Base-by-base conservation (phyloP, 1,140 invertebrate species). In the Ruditapes philippinarum region DNA sequence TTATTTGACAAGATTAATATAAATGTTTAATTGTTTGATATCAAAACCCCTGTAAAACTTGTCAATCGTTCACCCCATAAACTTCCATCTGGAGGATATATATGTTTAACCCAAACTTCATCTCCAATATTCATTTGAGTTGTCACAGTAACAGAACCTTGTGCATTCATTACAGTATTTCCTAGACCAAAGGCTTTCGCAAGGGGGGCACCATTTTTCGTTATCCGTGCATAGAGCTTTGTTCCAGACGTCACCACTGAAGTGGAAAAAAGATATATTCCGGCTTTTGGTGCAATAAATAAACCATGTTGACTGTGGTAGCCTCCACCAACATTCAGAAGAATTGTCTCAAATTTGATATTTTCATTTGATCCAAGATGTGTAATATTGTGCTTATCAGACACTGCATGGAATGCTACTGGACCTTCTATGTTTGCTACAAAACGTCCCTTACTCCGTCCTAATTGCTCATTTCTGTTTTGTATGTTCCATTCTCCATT, bases 31-130 rank as follows among this genome's bases (percentile, higher is more conserved):
- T n/a, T n/a, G n/a, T n/a, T n/a, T n/a, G n/a, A n/a, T 33, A 80
- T 80, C 40, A 70, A 49, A 68, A 36, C 65, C 25, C 65, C 70
- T 22, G 51, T 76, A 42, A 85, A 74, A 60, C 65, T 73, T 31
- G 70, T 85, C 9, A 85, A 31, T 25, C 49, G 3, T 9, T 31
- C 70, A 17, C 65, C 82, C 17, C 36, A 74, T 4, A 85, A 11
- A 31, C 25, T 42, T 2, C n/a, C 36, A 40, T 74, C 31, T 25
- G 54, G 49, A 60, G 54, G 65, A 57, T n/a, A 36, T n/a, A 65
- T n/a, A 51, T 62, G 40, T 51, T 49, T 54, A 9, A 85, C 49
- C 42, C 28, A 33, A 9, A 85, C 62, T 38, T 36, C 22, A 45
- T 74, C 70, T 22, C 65, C 70, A n/a, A 42, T 54, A 17, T 49